These are phyloP conservation scores for Hemaris fuciformis DNA, from an alignment of 2,888 invertebrate genomes.

Conservation along the genomic window DNA sequence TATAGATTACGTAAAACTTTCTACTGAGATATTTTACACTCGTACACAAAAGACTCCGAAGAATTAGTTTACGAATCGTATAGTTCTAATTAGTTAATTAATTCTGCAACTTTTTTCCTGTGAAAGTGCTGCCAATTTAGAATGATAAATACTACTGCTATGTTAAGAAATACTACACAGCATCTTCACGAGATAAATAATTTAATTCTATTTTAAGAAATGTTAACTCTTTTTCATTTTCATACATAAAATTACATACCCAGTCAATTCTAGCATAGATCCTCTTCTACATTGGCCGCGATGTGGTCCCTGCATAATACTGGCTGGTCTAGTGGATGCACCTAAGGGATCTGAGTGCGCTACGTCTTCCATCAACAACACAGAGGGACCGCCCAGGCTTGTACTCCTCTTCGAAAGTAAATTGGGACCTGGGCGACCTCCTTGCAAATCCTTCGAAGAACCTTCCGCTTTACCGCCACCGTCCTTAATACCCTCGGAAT, in stretches of 20 bases:
- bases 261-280: constrained; percentile 91
- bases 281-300: constrained; percentile 87
- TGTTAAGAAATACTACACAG: no score
- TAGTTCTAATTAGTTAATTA: neutral
- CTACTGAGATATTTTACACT: neutral
- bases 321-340: constrained; percentile 82
- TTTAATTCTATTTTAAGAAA: no score
- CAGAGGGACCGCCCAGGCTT: constrained; percentile 75
- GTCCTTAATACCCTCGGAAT: constrained; percentile 78
- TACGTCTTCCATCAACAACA: constrained; percentile 83
- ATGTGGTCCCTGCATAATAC: constrained; percentile 81
- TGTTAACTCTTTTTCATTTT: no score
- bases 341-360: constrained; percentile 83
- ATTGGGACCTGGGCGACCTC: constrained; percentile 63
- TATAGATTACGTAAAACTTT: neutral
- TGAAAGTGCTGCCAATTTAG: neutral
- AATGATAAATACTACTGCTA: no score
- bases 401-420: constrained; percentile 71
- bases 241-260: constrained; percentile 73
- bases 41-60: neutral
- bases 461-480: constrained; percentile 63
- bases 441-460: constrained; percentile 64
- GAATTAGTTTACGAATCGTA: neutral
- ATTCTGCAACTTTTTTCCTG: neutral
- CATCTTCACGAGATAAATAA: no score